A percentile compares a stretch with the other conserved stretches of the same genome.
Evolutionary conservation across 1,140 invertebrate species (phyloP).

Genomic region (Bombyx mandarina): DNA sequence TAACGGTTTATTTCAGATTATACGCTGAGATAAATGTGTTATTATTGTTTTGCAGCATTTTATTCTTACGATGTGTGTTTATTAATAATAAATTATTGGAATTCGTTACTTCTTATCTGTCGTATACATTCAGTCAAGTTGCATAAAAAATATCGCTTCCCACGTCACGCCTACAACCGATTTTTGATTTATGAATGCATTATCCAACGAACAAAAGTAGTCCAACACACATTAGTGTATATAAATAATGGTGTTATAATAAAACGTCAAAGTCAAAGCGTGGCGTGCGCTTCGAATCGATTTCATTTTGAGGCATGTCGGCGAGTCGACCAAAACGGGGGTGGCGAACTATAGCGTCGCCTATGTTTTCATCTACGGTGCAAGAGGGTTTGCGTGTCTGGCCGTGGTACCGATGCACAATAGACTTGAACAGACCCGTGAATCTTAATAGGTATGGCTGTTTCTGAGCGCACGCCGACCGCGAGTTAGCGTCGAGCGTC

Average conservation of each 20-base stretch:
- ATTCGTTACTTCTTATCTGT: too few species aligned
- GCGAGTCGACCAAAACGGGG: constrained; percentile 19
- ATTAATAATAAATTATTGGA: too few species aligned
- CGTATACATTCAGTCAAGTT: too few species aligned
- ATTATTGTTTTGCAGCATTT: too few species aligned
- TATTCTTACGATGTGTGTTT: too few species aligned
- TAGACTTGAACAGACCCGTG: constrained; percentile 33
- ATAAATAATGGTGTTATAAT: not conserved
- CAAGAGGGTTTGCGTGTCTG: constrained; percentile 58
- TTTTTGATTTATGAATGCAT: too few species aligned
- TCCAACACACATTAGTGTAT: too few species aligned
- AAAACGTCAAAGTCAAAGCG: not conserved
- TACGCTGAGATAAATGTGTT: too few species aligned
- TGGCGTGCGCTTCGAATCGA: not conserved
- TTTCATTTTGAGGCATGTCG: constrained; percentile 1
- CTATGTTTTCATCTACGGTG: constrained; percentile 33
- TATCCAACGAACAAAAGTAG: too few species aligned
- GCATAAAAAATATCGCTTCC: too few species aligned
- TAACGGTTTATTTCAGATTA: too few species aligned
- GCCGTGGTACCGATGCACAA: constrained; percentile 44
- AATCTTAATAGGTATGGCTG: constrained; percentile 34
- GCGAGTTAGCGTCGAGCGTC: constrained; percentile 58
- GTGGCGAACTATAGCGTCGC: constrained; percentile 40
- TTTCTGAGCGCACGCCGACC: constrained; percentile 28
- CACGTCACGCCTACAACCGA: too few species aligned